Evolutionary conservation across 2,888 invertebrate genomes (phyloP).

Genomic region (Spisula solida): DNA sequence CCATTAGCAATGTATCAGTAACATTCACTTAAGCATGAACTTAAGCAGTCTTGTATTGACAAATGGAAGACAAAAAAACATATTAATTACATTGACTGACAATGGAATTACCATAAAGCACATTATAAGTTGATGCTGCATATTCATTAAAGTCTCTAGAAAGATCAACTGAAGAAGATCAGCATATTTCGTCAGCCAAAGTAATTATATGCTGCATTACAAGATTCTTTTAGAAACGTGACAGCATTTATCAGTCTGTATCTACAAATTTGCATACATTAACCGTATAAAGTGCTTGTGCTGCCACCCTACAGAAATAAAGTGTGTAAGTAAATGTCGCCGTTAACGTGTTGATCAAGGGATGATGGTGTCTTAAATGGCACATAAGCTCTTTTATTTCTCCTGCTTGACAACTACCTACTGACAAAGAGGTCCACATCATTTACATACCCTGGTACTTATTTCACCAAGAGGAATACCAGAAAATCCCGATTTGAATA

Average conservation of each 20-base stretch:
- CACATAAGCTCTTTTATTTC: not conserved
- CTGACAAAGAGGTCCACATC: not conserved
- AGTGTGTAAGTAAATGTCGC: not conserved
- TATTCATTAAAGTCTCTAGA: not conserved
- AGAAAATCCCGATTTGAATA: too few species aligned
- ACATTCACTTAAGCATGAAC: too few species aligned
- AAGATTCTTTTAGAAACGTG: not conserved
- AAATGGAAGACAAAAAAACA: too few species aligned
- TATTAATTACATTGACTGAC: not conserved
- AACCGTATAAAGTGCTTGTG: not conserved
- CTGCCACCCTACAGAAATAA: not conserved
- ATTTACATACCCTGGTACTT: not conserved
- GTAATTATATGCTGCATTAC: conserved; percentile 8
- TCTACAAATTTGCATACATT: not conserved
- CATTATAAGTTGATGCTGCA: not conserved
- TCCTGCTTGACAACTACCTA: not conserved
- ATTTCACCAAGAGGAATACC: too few species aligned
- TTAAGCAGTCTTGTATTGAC: too few species aligned
- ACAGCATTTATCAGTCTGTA: conserved; percentile 11
- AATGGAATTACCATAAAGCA: not conserved
- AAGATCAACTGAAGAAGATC: not conserved
- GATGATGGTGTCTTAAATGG: not conserved
- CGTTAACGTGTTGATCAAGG: not conserved
- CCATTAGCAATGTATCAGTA: too few species aligned
- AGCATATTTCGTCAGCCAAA: not conserved